These are phyloP conservation scores for Orthonychiurus folsomi DNA, from an alignment of 2,888 invertebrate species.

Conservation along the genomic window DNA sequence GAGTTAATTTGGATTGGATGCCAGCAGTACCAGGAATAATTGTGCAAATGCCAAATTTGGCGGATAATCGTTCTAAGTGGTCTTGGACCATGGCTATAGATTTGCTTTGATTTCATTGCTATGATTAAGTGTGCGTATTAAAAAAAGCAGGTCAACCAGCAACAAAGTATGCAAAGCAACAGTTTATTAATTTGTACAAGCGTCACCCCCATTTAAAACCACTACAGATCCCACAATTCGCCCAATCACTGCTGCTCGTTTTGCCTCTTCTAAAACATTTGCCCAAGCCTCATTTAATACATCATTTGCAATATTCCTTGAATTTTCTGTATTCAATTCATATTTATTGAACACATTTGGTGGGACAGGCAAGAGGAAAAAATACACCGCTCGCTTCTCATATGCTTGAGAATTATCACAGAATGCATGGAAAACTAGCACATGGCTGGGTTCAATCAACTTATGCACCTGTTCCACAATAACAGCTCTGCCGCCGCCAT, in stretches of 20 bases:
- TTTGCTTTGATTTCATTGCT: too few relatives aligned
- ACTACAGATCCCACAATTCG: slow-evolving; percentile 30
- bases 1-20: too few relatives aligned
- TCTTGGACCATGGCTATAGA: too few relatives aligned
- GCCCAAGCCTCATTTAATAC: slow-evolving; percentile 24
- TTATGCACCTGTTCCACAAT: slow-evolving; percentile 28
- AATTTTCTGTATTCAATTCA: slow-evolving; percentile 22
- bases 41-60: too few relatives aligned
- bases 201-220: slow-evolving; percentile 31
- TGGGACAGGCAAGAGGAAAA: slow-evolving; percentile 29
- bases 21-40: too few relatives aligned
- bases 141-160: too few relatives aligned
- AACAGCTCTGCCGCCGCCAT: slow-evolving; percentile 23
- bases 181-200: too few relatives aligned
- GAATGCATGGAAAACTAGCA: slow-evolving; percentile 33
- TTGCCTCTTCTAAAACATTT: slow-evolving; percentile 19
- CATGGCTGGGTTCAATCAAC: slow-evolving; percentile 18
- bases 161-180: too few relatives aligned
- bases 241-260: slow-evolving; percentile 30
- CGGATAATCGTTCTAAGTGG: too few relatives aligned
- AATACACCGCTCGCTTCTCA: slow-evolving; percentile 31
- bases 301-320: slow-evolving; percentile 22
- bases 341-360: slow-evolving; percentile 13
- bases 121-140: too few relatives aligned
- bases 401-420: slow-evolving; percentile 34